Evolutionary conservation across 1,140 invertebrate genomes (phyloP).

Genomic region (Conus ventricosus): DNA sequence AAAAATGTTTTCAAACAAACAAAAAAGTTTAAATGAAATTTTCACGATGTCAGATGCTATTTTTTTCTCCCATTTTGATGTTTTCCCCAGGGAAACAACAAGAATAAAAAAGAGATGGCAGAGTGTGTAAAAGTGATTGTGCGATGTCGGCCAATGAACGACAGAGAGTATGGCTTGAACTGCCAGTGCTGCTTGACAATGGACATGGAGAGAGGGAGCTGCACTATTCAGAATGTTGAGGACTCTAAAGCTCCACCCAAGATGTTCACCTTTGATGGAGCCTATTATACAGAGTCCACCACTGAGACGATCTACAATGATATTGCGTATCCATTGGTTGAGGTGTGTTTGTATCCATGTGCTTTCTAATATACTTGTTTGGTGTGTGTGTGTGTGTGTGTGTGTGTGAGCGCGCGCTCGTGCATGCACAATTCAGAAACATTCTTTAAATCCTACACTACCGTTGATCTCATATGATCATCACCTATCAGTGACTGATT

Average conservation of each 20-base stretch:
- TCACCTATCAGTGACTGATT: too few species aligned
- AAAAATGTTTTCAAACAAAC: too few species aligned
- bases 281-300: conserved; percentile 79
- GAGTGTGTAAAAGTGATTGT: conserved; percentile 95
- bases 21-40: too few species aligned
- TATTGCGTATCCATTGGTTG: conserved; percentile 82
- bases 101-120: conserved; percentile 40
- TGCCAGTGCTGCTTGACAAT: conserved; percentile 87
- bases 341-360: conserved; percentile 69
- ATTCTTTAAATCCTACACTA: too few species aligned
- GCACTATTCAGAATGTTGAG: conserved; percentile 79
- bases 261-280: conserved; percentile 85
- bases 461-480: too few species aligned
- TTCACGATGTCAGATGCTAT: not conserved
- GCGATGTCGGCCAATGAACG: conserved; percentile 92
- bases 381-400: not conserved
- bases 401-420: too few species aligned
- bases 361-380: conserved; percentile 55
- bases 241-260: conserved; percentile 81
- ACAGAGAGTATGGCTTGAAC: conserved; percentile 82
- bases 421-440: too few species aligned
- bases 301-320: conserved; percentile 84
- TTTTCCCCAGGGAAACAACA: not conserved
- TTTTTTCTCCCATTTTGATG: not conserved
- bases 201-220: conserved; percentile 78